A percentile compares a stretch with the other conserved stretches of the same genome.
Conservation (phyloP, 2,888 invertebrate genomes). For the Matsumyia berberina region DNA sequence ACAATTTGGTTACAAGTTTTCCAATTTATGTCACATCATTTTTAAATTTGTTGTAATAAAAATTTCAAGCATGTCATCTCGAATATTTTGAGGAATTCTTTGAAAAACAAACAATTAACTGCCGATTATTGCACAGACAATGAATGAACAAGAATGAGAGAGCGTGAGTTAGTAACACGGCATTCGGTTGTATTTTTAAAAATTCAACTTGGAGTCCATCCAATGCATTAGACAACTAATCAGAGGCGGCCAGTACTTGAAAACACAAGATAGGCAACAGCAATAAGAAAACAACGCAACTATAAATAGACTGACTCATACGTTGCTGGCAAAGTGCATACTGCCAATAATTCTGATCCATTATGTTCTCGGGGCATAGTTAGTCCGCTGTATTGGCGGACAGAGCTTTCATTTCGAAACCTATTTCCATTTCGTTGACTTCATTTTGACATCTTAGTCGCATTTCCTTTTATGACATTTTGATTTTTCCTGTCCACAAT, state of each 20-base stretch:
- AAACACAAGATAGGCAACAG: conserved; percentile 28
- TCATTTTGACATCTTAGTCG: neutral
- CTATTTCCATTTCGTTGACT: conserved; percentile 2
- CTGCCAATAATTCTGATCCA: conserved; percentile 66
- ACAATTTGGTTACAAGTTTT: neutral
- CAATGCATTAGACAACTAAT: conserved; percentile 82
- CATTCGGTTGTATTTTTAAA: conserved; percentile 81
- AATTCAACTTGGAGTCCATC: conserved; percentile 83
- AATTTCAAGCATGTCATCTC: conserved; percentile 3
- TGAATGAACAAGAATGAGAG: conserved; percentile 37
- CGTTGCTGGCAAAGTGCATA: conserved; percentile 55
- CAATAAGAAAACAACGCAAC: conserved; percentile 50
- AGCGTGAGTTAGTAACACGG: conserved; percentile 66
- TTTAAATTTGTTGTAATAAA: neutral
- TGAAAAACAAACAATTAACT: conserved; percentile 24
- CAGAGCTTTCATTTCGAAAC: neutral
- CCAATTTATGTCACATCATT: neutral
- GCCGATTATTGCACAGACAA: conserved; percentile 46
- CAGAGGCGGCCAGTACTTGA: conserved; percentile 65
- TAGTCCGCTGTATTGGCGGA: conserved; percentile 24
- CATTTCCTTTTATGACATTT: conserved; percentile 40
- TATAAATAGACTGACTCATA: conserved; percentile 69
- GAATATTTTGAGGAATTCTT: neutral
- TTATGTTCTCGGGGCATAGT: conserved; percentile 31
- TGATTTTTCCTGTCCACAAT: neutral